Percentiles rank a stretch among this genome's conserved stretches.
Evolutionary conservation across 2,888 invertebrate genomes (phyloP).

Genomic region (Rhaphigaster nebulosa): DNA sequence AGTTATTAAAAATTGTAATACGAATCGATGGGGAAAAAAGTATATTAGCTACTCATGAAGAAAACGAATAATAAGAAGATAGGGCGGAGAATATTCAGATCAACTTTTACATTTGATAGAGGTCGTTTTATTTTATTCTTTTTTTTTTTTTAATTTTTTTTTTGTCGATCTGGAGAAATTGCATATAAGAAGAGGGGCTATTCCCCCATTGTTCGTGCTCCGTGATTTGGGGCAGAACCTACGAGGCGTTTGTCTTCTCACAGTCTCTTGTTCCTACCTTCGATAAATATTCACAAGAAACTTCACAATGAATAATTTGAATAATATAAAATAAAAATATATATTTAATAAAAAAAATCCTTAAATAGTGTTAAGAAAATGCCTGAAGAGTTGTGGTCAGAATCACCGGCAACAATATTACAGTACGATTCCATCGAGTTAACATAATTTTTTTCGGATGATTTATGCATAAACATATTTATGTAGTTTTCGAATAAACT

Average conservation of each 20-base stretch:
- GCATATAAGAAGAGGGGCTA: slow-evolving; percentile 45
- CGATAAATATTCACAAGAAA: not conserved
- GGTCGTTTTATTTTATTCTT: slow-evolving; percentile 36
- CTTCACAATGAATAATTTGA: not conserved
- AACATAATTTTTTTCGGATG: not conserved
- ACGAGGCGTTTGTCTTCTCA: not conserved
- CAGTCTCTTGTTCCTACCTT: not conserved
- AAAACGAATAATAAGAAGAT: slow-evolving; percentile 30
- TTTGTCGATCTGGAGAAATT: slow-evolving; percentile 52
- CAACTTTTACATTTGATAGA: slow-evolving; percentile 44
- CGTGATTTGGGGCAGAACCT: slow-evolving; percentile 39
- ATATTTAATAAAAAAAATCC: not conserved
- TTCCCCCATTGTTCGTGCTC: not conserved
- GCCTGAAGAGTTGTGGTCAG: not conserved
- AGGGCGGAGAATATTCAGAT: not conserved
- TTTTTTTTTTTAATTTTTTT: slow-evolving; percentile 20
- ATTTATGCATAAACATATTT: too few species aligned
- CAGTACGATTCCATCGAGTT: not conserved
- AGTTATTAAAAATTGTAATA: slow-evolving; percentile 48
- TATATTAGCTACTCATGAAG: slow-evolving; percentile 43
- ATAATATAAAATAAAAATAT: not conserved
- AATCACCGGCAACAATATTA: not conserved
- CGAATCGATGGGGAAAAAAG: slow-evolving; percentile 28
- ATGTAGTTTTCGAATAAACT: not conserved
- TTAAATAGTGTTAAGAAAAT: not conserved